Evolutionary conservation across 1,140 invertebrate genomes (phyloP), one percentile per base, ranked within the genome.

Genomic region (Tetramorium simillimum): DNA sequence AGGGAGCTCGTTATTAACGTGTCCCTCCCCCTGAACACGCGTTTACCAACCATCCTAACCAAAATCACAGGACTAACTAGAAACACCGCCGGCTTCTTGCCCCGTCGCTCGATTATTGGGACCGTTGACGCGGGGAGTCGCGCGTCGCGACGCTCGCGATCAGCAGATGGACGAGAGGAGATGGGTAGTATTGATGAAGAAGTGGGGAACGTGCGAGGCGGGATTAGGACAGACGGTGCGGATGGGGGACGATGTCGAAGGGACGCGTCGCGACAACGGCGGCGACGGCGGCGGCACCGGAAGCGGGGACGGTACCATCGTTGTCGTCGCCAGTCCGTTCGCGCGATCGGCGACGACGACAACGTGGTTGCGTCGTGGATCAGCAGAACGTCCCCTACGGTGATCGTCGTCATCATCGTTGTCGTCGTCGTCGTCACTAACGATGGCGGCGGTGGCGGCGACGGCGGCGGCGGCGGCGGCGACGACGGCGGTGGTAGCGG

Each of bases 1-100:
- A 94, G 95, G 95, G 94, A 95, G 94, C 87, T 93, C 85, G 89
- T 94, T 94, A 70, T 95, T 95, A 94, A 93, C 93, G 95, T 95
- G 94, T 93, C 89, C 92, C 93, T 93, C 94, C 93, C 92, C 90
- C 89, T 88, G 92, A 90, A 93, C 94, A 95, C 94, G 92, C 89
- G 91, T 91, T 91, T 93, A 93, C 92, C 92, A 93, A 92, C 93
- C 89, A 93, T 92, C 92, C 94, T 95, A 95, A 95, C 92, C 93
- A 93, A 95, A 95, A 94, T 94, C 94, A 95, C 95, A 95, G 94
- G 94, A 95, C 95, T 95, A 95, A 95, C 94, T 95, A 95, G 92
- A 94, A 95, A 95, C 93, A 94, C 91, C 92, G 86, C 86, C 91
- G 85, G 91, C 88, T 86, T 89, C 67, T 88, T 89, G 90, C 88